phyloP scores from a whole-genome alignment of 2,888 invertebrate species.

The Nycteola revayana region DNA sequence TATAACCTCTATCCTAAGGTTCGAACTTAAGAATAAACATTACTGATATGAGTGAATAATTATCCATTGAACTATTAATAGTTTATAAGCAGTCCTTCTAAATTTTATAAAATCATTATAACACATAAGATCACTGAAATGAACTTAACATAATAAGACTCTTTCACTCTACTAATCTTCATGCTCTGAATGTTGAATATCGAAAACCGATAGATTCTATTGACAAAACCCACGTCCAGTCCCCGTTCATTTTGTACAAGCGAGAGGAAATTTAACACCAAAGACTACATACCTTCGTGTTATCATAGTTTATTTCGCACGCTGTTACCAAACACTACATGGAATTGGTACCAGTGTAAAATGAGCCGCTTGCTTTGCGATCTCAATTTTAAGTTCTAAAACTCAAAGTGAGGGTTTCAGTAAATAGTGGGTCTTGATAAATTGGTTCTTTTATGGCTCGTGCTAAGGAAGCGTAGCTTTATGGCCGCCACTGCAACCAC shows the following conservation, averaged over 20 bases:
- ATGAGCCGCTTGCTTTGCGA: constrained; percentile 32
- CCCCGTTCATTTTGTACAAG: constrained; percentile 27
- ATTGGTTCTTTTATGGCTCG: constrained; percentile 46
- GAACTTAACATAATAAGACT: too few species aligned
- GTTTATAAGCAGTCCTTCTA: too few species aligned
- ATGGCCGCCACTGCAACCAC: constrained; percentile 62
- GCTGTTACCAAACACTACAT: constrained; percentile 62
- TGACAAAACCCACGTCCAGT: constrained; percentile 26
- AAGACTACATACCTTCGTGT: constrained; percentile 59
- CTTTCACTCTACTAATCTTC: too few species aligned
- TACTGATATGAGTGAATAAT: too few species aligned
- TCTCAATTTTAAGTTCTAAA: constrained; percentile 6
- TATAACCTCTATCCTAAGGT: too few species aligned
- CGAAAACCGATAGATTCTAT: constrained; percentile 19
- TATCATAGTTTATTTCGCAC: constrained; percentile 72
- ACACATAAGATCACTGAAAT: too few species aligned
- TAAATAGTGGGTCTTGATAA: constrained; percentile 38
- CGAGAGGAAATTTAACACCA: constrained; percentile 54
- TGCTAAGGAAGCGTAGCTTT: constrained; percentile 70
- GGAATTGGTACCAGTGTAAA: constrained; percentile 33
- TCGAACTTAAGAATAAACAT: too few species aligned
- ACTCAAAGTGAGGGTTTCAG: constrained; percentile 13
- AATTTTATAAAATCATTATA: too few species aligned
- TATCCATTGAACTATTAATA: too few species aligned
- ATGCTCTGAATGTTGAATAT: constrained; percentile 1